Percentiles rank a stretch among this genome's conserved stretches.
Evolutionary conservation across 64 coral and sea anemone species (phyloP).

Genomic region (Hydrozoanthus tunicans): DNA sequence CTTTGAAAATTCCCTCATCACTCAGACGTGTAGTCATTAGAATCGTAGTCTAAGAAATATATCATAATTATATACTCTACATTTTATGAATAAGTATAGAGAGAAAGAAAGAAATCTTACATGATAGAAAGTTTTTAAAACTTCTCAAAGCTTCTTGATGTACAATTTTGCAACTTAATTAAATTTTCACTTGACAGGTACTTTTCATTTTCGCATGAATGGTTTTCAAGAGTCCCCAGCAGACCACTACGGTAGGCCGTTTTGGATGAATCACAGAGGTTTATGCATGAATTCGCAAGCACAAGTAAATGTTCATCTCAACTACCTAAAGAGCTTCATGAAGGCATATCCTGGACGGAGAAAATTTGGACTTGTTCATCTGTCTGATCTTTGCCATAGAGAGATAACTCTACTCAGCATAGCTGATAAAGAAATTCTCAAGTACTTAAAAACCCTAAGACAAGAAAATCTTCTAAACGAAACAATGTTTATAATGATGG

Average conservation of each 20-base stretch:
- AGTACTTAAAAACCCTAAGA: slow-evolving; percentile 40
- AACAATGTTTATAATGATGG: slow-evolving; percentile 78
- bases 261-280: neutral
- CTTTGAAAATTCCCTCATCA: too few species aligned
- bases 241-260: slow-evolving; percentile 17
- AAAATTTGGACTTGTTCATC: slow-evolving; percentile 11
- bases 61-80: too few species aligned
- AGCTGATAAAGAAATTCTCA: slow-evolving; percentile 42
- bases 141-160: too few species aligned
- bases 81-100: too few species aligned
- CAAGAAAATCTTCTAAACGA: slow-evolving; percentile 59
- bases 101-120: too few species aligned
- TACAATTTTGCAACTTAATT: too few species aligned
- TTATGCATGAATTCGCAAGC: slow-evolving; percentile 13
- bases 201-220: slow-evolving; percentile 10
- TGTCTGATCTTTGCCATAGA: slow-evolving; percentile 32
- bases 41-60: too few species aligned
- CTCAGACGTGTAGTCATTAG: too few species aligned
- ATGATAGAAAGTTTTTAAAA: too few species aligned
- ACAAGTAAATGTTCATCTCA: neutral
- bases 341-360: slow-evolving; percentile 26
- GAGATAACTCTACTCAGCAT: slow-evolving; percentile 16
- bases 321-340: slow-evolving; percentile 50
- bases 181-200: neutral
- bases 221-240: slow-evolving; percentile 16